phyloP scores from a whole-genome alignment of 92 coral and sea anemone species.

The Blastomussa wellsi region DNA sequence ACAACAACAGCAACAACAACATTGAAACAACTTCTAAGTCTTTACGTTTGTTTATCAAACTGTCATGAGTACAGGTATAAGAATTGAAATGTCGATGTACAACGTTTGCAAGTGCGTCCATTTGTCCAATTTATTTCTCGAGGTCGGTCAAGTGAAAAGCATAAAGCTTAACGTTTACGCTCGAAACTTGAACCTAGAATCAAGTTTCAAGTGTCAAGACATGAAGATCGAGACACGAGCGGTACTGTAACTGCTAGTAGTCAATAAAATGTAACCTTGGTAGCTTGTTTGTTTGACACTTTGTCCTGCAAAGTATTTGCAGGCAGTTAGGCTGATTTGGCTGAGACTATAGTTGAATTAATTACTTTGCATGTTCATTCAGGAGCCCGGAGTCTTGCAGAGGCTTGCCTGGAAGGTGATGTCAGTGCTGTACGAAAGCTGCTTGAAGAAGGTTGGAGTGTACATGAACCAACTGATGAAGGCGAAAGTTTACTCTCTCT shows the following conservation, averaged over 20 bases:
- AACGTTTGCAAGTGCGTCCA: too few relatives aligned
- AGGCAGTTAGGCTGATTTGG: neutral
- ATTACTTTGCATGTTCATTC: neutral
- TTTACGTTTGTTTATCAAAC: neutral
- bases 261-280: neutral
- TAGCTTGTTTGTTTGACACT: neutral
- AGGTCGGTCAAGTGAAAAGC: too few relatives aligned
- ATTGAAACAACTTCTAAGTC: neutral
- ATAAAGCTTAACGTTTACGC: too few relatives aligned
- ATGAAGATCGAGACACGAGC: too few relatives aligned
- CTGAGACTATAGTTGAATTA: neutral
- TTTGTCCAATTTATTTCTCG: too few relatives aligned
- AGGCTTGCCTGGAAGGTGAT: slow-evolving; percentile 98
- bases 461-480: slow-evolving; percentile 99
- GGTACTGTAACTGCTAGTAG: neutral
- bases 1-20: neutral
- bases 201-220: too few relatives aligned
- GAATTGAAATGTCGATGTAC: too few relatives aligned
- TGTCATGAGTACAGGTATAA: neutral
- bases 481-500: slow-evolving; percentile 96
- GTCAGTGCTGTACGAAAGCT: slow-evolving; percentile 94
- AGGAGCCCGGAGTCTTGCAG: slow-evolving; percentile 97
- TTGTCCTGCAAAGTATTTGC: neutral
- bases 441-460: slow-evolving; percentile 99
- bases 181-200: too few relatives aligned